Evolutionary conservation across 1,140 invertebrate species (phyloP).

Genomic region (Tetramorium parvispinum): DNA sequence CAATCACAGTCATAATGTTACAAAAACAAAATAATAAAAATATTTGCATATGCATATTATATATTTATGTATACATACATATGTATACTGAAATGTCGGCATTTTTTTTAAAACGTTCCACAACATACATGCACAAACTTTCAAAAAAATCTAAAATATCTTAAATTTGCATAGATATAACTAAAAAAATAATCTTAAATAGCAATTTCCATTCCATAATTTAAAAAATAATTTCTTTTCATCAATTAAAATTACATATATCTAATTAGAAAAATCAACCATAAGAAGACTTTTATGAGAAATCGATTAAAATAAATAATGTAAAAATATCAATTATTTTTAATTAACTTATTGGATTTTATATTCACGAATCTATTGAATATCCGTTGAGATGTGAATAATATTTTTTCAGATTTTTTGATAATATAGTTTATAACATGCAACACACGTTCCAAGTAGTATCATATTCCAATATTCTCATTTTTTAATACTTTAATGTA

Average conservation of each 20-base stretch:
- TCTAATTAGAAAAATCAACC: not conserved
- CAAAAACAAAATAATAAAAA: slow-evolving; percentile 10
- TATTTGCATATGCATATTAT: not conserved
- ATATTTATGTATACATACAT: no score
- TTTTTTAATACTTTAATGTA: not conserved
- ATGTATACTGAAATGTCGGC: not conserved
- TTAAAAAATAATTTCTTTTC: not conserved
- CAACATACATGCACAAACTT: not conserved
- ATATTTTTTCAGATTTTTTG: not conserved
- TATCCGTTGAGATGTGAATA: not conserved
- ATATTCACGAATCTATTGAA: not conserved
- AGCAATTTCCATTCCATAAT: not conserved
- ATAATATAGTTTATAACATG: not conserved
- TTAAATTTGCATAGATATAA: not conserved
- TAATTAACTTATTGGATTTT: not conserved
- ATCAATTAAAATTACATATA: not conserved
- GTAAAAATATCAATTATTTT: not conserved
- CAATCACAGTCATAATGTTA: not conserved
- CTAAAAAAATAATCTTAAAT: not conserved
- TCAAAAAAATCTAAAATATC: not conserved
- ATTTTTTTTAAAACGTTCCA: not conserved
- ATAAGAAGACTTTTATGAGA: not conserved
- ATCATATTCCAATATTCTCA: not conserved
- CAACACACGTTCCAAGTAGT: not conserved
- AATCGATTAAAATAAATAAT: not conserved